Percentiles rank a stretch among this genome's conserved stretches.
Evolutionary conservation across 2,797 vertebrate genomes (phyloP).

Genomic region (Spea hammondii): DNA sequence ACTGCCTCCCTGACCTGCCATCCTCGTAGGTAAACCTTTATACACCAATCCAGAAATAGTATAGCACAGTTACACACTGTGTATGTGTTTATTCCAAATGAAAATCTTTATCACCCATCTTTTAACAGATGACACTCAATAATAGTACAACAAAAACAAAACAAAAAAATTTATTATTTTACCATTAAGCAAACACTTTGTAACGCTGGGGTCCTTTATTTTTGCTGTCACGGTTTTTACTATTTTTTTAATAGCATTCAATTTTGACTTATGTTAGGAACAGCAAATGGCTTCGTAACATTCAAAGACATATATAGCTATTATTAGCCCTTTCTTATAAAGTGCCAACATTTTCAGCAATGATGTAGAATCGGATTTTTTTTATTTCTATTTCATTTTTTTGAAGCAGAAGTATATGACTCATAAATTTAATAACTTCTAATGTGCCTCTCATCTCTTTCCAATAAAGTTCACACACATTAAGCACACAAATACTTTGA

Average conservation of each 20-base stretch:
- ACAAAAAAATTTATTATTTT: too few relatives aligned
- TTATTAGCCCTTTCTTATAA: neutral
- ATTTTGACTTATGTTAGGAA: neutral
- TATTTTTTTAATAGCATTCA: neutral
- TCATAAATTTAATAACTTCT: conserved; percentile 1
- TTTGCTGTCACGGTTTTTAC: too few relatives aligned
- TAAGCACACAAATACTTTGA: neutral
- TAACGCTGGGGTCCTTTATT: too few relatives aligned
- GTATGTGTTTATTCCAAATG: too few relatives aligned
- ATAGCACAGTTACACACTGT: too few relatives aligned
- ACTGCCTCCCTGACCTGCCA: too few relatives aligned
- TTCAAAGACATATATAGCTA: neutral
- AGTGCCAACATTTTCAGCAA: neutral
- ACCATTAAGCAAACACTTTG: too few relatives aligned
- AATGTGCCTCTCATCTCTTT: neutral
- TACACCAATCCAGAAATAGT: too few relatives aligned
- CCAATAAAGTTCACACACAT: neutral
- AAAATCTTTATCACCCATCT: too few relatives aligned
- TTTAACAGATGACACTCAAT: too few relatives aligned
- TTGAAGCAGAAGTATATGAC: neutral
- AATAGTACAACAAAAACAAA: too few relatives aligned
- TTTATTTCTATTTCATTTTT: neutral
- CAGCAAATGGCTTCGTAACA: neutral
- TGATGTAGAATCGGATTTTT: neutral
- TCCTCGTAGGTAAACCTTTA: too few relatives aligned